Base-by-base conservation (phyloP, 2,113 vertebrate species). In the Leiothrix lutea region DNA sequence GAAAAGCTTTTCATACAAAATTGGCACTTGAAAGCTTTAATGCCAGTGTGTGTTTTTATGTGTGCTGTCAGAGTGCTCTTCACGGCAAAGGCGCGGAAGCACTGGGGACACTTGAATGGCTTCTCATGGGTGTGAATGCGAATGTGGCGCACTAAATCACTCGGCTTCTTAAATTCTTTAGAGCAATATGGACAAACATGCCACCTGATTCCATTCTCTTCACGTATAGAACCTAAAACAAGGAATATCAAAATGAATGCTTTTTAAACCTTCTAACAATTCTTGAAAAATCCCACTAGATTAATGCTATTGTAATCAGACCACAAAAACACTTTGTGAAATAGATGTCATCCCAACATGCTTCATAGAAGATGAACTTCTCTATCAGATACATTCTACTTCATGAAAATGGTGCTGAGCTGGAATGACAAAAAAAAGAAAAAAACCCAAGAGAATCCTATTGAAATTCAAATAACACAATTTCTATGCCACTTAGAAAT, bases 71-170 rank as follows among this genome's bases (percentile, higher is more conserved):
- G 99, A 29, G 99, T 99, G 62, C 99, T 99, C 97, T 99, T 99
- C 62, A 99, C 99, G 0, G 99, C 99, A 26, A 99, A 99, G 50
- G 99, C 99, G 65, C 99, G 98, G 98, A 99, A 99, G 97, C 99
- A 99, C 98, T 99, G 99, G 58, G 99, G 99, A 97, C 99, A 99
- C 97, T 99, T 99, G 97, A 99, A 99, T 14, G 99, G 99, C 97
- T 99, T 99, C 98, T 99, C 99, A 2, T 99, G 99, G 15, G 99
- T 99, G 95, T 99, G 99, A 86, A 99, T 99, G 90, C 99, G 99
- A 91, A 99, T 99, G 95, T 99, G 99, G 5, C 99, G 99, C 40
- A 99, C 99, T 10, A 99, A 98, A 94, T 99, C 99, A 5, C 99
- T 99, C 33, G 99, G 99, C 90, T 99, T 99, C 95, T 99, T 99